phyloP scores from a whole-genome alignment of 2,797 vertebrate species.

The Chaetophractus vellerosus region DNA sequence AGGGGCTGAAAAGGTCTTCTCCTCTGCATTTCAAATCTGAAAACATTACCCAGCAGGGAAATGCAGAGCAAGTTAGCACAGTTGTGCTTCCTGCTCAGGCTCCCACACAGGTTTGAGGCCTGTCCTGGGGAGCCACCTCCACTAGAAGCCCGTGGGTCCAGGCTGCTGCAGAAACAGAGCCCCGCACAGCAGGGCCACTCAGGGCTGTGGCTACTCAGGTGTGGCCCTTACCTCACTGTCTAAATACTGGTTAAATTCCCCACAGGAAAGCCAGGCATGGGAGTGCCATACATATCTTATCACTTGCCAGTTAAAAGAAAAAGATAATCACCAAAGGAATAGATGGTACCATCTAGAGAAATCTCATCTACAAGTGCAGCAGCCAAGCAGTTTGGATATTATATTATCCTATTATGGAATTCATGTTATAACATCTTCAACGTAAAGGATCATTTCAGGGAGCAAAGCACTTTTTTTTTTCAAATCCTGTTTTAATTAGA shows the following conservation, averaged over 20 bases:
- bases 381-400: conserved; percentile 8
- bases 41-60: neutral
- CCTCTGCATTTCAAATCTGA: neutral
- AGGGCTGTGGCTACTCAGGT: neutral
- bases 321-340: conserved; percentile 10
- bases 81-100: too few species aligned
- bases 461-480: conserved; percentile 57
- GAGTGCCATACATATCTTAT: neutral
- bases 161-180: too few species aligned
- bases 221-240: neutral
- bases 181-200: rapidly evolving
- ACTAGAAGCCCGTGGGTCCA: neutral
- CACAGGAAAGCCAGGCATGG: neutral
- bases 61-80: neutral
- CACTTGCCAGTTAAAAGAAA: conserved; percentile 20
- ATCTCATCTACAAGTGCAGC: neutral
- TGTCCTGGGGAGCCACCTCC: neutral
- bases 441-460: conserved; percentile 68
- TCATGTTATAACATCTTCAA: neutral
- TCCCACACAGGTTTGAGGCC: neutral
- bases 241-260: neutral
- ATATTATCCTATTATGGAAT: conserved; percentile 10
- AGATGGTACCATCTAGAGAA: neutral
- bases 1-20: neutral
- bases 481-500: conserved; percentile 79